Evolutionary conservation across 64 coral and sea anemone species (phyloP).

Genomic region (Anthopleura sola): DNA sequence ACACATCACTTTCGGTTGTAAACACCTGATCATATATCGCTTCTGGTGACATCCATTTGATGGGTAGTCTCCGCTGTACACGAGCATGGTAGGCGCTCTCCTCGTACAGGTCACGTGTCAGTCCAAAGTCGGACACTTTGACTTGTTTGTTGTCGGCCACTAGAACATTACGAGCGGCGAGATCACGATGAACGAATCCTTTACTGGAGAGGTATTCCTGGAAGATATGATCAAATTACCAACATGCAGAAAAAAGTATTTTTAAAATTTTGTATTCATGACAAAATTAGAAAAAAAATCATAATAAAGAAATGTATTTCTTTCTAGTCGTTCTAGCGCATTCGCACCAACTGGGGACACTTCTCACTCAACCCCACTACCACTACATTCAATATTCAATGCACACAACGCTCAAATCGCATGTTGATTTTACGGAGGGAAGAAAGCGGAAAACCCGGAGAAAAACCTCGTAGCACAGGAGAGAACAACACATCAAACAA

Average conservation of each 20-base stretch:
- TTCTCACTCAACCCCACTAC: no score
- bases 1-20: slow-evolving; percentile 46
- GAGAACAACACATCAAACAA: no score
- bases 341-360: no score
- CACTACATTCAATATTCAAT: no score
- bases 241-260: no score
- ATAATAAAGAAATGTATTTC: no score
- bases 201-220: slow-evolving; percentile 55
- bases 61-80: slow-evolving; percentile 20
- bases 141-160: slow-evolving; percentile 49
- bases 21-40: slow-evolving; percentile 35
- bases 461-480: no score
- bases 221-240: background rate
- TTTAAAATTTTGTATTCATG: no score
- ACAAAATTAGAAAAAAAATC: background rate
- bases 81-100: slow-evolving; percentile 33
- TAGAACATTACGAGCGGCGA: slow-evolving; percentile 50
- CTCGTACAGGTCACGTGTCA: slow-evolving; percentile 30
- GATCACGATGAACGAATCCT: slow-evolving; percentile 57
- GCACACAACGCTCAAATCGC: no score
- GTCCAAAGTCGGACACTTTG: slow-evolving; percentile 38
- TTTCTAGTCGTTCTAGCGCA: no score
- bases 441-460: no score
- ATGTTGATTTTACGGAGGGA: no score
- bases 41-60: slow-evolving; percentile 57